Conservation (phyloP, 2,797 vertebrate genomes). For the Manis pentadactyla region DNA sequence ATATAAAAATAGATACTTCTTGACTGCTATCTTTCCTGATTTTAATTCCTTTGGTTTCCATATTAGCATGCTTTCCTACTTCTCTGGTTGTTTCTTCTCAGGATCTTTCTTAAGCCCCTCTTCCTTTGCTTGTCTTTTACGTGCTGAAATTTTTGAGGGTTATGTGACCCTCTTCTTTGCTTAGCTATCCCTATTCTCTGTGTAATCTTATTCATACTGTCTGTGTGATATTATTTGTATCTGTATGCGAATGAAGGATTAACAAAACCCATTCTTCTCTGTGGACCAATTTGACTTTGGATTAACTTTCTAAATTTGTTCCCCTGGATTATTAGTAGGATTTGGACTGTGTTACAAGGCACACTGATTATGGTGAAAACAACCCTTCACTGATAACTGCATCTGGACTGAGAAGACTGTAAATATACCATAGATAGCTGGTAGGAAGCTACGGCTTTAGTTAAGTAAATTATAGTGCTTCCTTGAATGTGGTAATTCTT, state of each 20-base stretch:
- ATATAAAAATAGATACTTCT: not conserved
- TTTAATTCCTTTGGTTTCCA: constrained; percentile 2
- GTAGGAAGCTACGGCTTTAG: not conserved
- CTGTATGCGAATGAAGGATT: not conserved
- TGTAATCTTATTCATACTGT: not conserved
- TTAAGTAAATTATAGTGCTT: not conserved
- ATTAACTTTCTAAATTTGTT: not conserved
- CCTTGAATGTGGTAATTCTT: not conserved
- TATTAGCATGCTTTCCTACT: not conserved
- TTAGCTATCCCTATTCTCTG: not conserved
- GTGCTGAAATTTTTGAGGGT: not conserved
- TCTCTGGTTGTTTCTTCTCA: not conserved
- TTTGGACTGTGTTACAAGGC: constrained; percentile 9
- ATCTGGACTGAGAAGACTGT: not conserved
- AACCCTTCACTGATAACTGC: not conserved
- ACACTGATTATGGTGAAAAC: not conserved
- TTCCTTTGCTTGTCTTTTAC: not conserved
- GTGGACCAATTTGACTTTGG: not conserved
- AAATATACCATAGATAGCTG: not conserved
- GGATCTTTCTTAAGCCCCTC: not conserved
- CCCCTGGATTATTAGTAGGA: not conserved
- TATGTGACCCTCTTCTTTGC: not conserved
- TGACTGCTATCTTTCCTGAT: not conserved
- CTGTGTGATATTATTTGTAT: not conserved
- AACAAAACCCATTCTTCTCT: not conserved